phyloP scores from a whole-genome alignment of 2,113 vertebrate species.

The Pteropus alecto region DNA sequence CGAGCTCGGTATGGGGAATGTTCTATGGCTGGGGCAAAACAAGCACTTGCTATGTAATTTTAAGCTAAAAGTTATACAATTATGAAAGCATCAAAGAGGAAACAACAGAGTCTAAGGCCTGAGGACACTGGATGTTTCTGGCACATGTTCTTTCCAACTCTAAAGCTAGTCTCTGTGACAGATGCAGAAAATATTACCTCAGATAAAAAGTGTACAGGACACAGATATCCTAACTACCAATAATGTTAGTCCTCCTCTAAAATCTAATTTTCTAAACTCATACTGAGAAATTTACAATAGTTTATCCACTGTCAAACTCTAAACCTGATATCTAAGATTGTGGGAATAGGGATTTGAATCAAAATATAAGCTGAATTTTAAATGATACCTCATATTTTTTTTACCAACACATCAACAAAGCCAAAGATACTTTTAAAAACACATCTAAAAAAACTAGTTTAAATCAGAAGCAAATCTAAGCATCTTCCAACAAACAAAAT shows the following conservation, averaged over 20 bases:
- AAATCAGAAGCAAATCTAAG: conserved; percentile 24
- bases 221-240: background rate
- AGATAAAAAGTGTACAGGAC: background rate
- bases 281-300: background rate
- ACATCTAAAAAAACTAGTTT: background rate
- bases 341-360: background rate
- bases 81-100: conserved; percentile 16
- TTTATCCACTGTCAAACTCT: background rate
- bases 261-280: background rate
- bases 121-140: conserved; percentile 18
- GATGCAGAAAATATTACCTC: background rate
- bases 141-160: conserved; percentile 20
- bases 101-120: conserved; percentile 9
- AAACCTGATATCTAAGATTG: background rate
- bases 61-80: conserved; percentile 25
- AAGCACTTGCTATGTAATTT: background rate
- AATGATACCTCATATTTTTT: background rate
- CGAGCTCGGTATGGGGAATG: background rate
- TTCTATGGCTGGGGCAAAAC: background rate
- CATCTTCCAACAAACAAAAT: background rate
- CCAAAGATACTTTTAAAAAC: background rate
- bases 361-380: conserved; percentile 13
- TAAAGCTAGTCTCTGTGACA: background rate
- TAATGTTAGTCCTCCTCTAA: background rate
- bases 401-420: background rate